A percentile compares a stretch with the other conserved stretches of the same genome.
Evolutionary conservation across 2,888 invertebrate genomes (phyloP).

Genomic region (Steinernema carpocapsae): DNA sequence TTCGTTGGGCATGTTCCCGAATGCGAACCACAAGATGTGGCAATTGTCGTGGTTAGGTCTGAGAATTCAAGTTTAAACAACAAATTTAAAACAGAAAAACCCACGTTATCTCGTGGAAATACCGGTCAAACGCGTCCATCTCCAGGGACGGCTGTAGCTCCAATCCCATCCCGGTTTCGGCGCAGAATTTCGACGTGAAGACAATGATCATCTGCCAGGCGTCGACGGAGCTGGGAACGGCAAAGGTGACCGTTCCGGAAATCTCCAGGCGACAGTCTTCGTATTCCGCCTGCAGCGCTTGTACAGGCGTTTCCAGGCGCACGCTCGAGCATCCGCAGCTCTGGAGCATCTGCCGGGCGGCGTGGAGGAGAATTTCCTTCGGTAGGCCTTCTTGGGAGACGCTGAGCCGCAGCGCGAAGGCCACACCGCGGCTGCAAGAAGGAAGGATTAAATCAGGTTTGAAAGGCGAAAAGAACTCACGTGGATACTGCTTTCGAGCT

Average conservation of each 20-base stretch:
- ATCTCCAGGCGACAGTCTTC: slow-evolving; percentile 28
- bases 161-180: slow-evolving; percentile 28
- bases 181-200: slow-evolving; percentile 13
- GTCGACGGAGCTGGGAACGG: background rate
- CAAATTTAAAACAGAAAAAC: background rate
- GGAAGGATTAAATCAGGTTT: too few species aligned
- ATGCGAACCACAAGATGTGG: slow-evolving; percentile 23
- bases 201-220: slow-evolving; percentile 24
- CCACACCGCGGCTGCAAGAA: background rate
- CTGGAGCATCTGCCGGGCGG: background rate
- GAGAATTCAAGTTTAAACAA: background rate
- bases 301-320: background rate
- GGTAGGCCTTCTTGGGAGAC: slow-evolving; percentile 22
- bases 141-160: slow-evolving; percentile 24
- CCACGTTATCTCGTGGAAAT: slow-evolving; percentile 24
- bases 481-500: too few species aligned
- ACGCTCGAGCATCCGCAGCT: background rate
- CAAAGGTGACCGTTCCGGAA: background rate
- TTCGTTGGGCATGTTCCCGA: slow-evolving; percentile 53
- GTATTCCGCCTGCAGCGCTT: slow-evolving; percentile 12
- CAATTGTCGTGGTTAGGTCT: slow-evolving; percentile 26
- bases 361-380: background rate
- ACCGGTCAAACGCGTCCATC: slow-evolving; percentile 20
- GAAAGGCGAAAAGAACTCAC: too few species aligned
- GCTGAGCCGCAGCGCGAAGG: background rate